Evolutionary conservation across 1,140 invertebrate genomes (phyloP), one percentile per base, ranked within the genome.

Genomic region (Drosophila sp.): DNA sequence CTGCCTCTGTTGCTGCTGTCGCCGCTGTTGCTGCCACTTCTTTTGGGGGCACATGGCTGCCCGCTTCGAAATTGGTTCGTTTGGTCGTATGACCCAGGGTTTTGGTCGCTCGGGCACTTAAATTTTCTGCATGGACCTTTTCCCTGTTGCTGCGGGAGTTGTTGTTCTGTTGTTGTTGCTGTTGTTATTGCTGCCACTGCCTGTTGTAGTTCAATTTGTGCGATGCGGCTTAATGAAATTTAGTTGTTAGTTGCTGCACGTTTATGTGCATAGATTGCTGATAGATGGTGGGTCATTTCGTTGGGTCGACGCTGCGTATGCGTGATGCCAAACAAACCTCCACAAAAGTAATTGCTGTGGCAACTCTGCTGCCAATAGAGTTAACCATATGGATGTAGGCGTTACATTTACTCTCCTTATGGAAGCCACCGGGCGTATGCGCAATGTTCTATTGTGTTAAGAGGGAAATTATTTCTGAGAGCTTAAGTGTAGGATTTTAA

Each of bases 171-270:
- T 50, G 40, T 29, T 38, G 48, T 43, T 48, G 34, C 29, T 40
- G 59, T 32, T 36, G 59, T 13, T 62, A 58, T 16, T 61, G 46
- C 46, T 72, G 71, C 41, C 56, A 34, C 41, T 40, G 72, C 27
- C 67, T 61, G 62, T 87, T 86, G 78, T 86, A 87, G 82, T 87
- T 86, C 82, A 87, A 86, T 86, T 86, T 86, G 82, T 82, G 78
- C 75, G 71, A 76, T 86, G 81, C 75, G 81, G 82, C 80, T 86
- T 86, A 87, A 86, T 86, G 82, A 86, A 87, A 86, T 86, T 86
- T 82, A 86, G 81, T 86, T 86, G 81, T 86, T 86, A 86, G 81
- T 82, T 87, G 81, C 82, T 78, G 81, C 82, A 86, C 82, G 81
- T 87, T 87, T 87, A 75, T 78, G 76, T 81, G 61, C 80, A 87